phyloP scores from a whole-genome alignment of 2,797 vertebrate species.

The Eupleurogrammus muticus region DNA sequence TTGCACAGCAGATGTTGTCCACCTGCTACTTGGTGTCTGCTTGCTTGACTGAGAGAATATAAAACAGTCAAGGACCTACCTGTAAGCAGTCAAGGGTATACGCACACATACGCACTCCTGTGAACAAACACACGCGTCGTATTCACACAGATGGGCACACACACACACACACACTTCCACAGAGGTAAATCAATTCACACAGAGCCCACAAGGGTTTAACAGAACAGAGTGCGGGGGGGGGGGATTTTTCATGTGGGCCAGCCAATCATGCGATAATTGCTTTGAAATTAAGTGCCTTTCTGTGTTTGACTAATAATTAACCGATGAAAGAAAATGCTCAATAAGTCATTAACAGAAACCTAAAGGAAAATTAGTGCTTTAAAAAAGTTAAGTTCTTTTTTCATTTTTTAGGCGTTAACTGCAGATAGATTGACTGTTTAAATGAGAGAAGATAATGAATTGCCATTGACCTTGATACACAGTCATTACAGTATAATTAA shows the following conservation, averaged over 20 bases:
- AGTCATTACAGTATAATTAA: slow-evolving; percentile 36
- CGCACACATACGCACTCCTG: not conserved
- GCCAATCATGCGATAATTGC: slow-evolving; percentile 72
- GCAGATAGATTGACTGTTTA: slow-evolving; percentile 42
- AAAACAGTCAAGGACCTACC: slow-evolving; percentile 57
- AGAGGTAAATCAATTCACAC: slow-evolving; percentile 52
- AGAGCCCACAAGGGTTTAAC: slow-evolving; percentile 59
- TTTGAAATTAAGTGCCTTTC: slow-evolving; percentile 73
- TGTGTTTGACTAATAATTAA: slow-evolving; percentile 74
- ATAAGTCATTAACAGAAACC: slow-evolving; percentile 69
- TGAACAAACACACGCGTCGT: slow-evolving; percentile 9
- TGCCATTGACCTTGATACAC: slow-evolving; percentile 48
- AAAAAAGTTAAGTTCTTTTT: slow-evolving; percentile 32
- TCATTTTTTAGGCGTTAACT: slow-evolving; percentile 22
- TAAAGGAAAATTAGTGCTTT: slow-evolving; percentile 53
- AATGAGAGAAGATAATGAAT: slow-evolving; percentile 46
- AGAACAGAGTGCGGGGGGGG: slow-evolving; percentile 23
- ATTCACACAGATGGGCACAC: not conserved
- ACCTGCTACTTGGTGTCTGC: slow-evolving; percentile 58
- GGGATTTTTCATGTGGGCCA: slow-evolving; percentile 48
- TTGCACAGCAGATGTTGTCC: slow-evolving; percentile 63
- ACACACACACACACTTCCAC: slow-evolving; percentile 17
- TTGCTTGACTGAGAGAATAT: slow-evolving; percentile 55
- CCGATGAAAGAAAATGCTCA: slow-evolving; percentile 69
- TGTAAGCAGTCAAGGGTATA: slow-evolving; percentile 42